These are phyloP conservation scores for Chrysina gloriosa DNA, from an alignment of 2,888 invertebrate species.

Conservation along the genomic window DNA sequence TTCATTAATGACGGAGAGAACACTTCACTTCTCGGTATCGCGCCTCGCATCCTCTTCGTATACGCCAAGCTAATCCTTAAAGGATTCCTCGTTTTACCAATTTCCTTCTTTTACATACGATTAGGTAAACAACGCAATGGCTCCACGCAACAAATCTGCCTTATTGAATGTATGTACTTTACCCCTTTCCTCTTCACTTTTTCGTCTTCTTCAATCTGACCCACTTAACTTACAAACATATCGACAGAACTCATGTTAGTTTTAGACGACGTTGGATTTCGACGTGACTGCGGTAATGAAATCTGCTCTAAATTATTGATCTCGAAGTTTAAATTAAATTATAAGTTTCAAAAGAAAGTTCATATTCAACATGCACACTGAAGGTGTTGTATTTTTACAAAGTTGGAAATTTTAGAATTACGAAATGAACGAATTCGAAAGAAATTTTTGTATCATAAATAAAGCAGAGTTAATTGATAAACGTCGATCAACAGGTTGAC, in stretches of 20 bases:
- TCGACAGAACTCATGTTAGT: background rate
- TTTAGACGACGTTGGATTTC: too few species aligned
- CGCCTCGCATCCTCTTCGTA: background rate
- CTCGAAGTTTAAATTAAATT: too few species aligned
- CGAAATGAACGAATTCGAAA: too few species aligned
- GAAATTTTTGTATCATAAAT: too few species aligned
- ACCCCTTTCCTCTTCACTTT: background rate
- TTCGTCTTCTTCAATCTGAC: background rate
- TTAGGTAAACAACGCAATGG: background rate
- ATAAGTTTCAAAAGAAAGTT: too few species aligned
- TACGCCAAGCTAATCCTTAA: background rate
- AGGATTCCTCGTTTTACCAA: background rate
- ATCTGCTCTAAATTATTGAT: too few species aligned
- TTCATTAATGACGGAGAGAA: too few species aligned
- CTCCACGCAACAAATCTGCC: background rate
- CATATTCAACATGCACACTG: too few species aligned
- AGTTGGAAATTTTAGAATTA: too few species aligned
- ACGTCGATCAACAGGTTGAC: slow-evolving; percentile 7
- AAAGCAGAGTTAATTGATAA: background rate
- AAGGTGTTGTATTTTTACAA: too few species aligned
- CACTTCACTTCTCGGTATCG: background rate
- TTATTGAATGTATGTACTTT: background rate
- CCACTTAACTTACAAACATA: background rate
- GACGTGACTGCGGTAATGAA: too few species aligned
- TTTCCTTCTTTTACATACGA: background rate